phyloP scores from a whole-genome alignment of 2,797 vertebrate genomes.

The Borostomias antarcticus region DNA sequence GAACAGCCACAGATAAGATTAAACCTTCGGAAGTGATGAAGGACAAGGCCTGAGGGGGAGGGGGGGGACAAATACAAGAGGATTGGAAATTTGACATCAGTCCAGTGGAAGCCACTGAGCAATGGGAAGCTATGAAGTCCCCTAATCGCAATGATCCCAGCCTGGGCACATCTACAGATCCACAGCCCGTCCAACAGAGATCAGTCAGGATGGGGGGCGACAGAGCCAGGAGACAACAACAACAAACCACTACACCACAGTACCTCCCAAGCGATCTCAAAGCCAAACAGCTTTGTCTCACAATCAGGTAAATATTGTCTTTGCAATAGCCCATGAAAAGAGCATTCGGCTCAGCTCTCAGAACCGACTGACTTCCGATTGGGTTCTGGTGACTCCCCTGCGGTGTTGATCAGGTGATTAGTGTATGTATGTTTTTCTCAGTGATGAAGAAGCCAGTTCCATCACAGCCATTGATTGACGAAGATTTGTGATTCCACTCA shows the following conservation, averaged over 20 bases:
- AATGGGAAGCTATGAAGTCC: background rate
- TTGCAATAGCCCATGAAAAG: conserved; percentile 9
- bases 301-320: conserved; percentile 9
- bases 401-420: too few species aligned
- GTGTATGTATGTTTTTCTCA: conserved; percentile 8
- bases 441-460: conserved; percentile 40
- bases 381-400: conserved; percentile 23
- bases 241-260: conserved; percentile 5
- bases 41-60: conserved; percentile 52
- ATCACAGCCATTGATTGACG: conserved; percentile 51
- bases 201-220: background rate
- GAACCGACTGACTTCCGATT: background rate
- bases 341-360: conserved; percentile 9
- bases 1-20: conserved; percentile 72
- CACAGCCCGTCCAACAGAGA: background rate
- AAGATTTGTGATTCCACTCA: conserved; percentile 49
- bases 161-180: conserved; percentile 6
- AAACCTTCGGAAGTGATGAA: conserved; percentile 73
- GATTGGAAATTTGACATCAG: conserved; percentile 39
- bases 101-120: background rate
- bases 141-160: background rate
- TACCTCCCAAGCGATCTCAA: background rate
- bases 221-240: conserved; percentile 7
- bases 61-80: conserved; percentile 43
- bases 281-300: background rate